Evolutionary conservation across 1,140 invertebrate genomes (phyloP).

Genomic region (Apolygus lucorum): DNA sequence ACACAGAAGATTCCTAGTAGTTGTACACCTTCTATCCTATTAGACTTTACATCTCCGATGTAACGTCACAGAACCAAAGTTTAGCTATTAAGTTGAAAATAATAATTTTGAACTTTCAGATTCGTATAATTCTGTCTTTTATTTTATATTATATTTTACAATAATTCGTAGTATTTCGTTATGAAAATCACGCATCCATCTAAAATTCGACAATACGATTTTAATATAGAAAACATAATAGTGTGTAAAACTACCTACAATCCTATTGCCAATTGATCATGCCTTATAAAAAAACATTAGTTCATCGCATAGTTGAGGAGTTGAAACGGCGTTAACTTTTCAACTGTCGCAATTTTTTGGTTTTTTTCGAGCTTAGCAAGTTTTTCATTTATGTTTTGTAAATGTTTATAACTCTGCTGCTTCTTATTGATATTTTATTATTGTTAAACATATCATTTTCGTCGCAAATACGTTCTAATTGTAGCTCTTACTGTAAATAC

Average conservation of each 20-base stretch:
- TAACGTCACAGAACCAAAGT: too few species aligned
- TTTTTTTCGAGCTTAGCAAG: slow-evolving; percentile 14
- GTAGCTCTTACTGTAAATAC: slow-evolving; percentile 7
- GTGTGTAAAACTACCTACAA: too few species aligned
- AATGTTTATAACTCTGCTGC: slow-evolving; percentile 25
- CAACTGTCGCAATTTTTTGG: not conserved
- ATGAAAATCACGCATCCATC: too few species aligned
- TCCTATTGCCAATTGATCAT: not conserved
- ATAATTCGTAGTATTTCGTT: too few species aligned
- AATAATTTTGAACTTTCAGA: too few species aligned
- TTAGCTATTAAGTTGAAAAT: too few species aligned
- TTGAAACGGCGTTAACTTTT: not conserved
- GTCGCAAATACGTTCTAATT: not conserved
- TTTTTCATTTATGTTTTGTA: slow-evolving; percentile 28
- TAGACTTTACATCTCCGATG: too few species aligned
- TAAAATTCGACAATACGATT: not conserved
- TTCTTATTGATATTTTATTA: slow-evolving; percentile 14
- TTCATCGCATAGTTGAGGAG: not conserved
- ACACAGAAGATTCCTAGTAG: too few species aligned
- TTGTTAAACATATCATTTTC: not conserved
- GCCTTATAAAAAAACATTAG: not conserved
- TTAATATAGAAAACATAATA: not conserved
- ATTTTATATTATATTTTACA: too few species aligned
- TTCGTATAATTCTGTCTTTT: too few species aligned
- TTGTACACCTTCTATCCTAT: too few species aligned